A percentile compares a stretch with the other conserved stretches of the same genome.
phyloP scores from a whole-genome alignment of 1,140 invertebrate species.

The Panagrolaimus sp. region DNA sequence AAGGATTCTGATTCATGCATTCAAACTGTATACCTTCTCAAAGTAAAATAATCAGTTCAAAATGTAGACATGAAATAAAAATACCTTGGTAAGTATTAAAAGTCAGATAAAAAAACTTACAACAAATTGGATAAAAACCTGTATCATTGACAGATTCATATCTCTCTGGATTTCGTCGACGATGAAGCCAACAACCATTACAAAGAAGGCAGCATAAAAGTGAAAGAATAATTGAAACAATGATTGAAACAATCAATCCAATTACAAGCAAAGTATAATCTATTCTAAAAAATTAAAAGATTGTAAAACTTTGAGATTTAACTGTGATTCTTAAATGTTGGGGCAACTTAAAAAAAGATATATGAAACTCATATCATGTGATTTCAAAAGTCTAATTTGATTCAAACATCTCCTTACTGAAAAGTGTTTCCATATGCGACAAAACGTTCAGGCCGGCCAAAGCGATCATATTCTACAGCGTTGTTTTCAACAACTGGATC shows the following conservation, averaged over 20 bases:
- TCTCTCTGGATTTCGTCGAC: constrained; percentile 32
- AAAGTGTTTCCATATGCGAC: constrained; percentile 22
- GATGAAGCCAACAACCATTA: constrained; percentile 40
- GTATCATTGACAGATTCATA: constrained; percentile 34
- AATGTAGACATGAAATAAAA: too few relatives aligned
- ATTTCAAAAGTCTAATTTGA: too few relatives aligned
- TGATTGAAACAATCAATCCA: constrained; percentile 35
- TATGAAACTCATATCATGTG: too few relatives aligned
- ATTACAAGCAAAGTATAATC: constrained; percentile 34
- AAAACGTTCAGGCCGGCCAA: constrained; percentile 22
- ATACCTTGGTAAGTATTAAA: too few relatives aligned
- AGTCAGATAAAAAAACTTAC: constrained; percentile 29
- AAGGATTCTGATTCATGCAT: too few relatives aligned
- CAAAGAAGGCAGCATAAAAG: constrained; percentile 37
- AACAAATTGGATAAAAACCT: constrained; percentile 39
- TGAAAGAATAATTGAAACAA: constrained; percentile 32
- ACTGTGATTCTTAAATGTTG: too few relatives aligned
- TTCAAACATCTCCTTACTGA: constrained; percentile 16
- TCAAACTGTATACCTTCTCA: too few relatives aligned
- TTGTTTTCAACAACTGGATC: not conserved
- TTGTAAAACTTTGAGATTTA: not conserved
- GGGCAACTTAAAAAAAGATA: too few relatives aligned
- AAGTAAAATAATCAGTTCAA: too few relatives aligned
- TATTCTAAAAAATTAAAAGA: constrained; percentile 21
- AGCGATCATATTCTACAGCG: not conserved